A percentile compares a stretch with the other conserved stretches of the same genome.
Conservation (phyloP, 2,797 vertebrate genomes). For the Gambusia yucatana region DNA sequence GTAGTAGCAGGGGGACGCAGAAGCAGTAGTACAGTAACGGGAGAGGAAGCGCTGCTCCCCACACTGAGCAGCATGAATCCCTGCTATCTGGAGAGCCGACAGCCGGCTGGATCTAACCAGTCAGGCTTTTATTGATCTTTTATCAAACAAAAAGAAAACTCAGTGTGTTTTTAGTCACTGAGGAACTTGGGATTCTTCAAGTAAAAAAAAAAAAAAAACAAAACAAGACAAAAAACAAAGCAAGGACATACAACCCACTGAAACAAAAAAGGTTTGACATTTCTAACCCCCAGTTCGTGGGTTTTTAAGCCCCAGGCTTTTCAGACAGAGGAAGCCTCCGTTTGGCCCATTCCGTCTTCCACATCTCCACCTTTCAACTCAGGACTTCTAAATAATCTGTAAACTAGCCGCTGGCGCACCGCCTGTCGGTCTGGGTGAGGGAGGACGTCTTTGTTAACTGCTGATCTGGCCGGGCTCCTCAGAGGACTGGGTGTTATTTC, state of each 20-base stretch:
- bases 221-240: slow-evolving; percentile 32
- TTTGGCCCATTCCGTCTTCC: slow-evolving; percentile 31
- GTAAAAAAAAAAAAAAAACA: slow-evolving; percentile 38
- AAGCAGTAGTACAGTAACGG: slow-evolving; percentile 81
- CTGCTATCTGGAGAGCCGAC: slow-evolving; percentile 40
- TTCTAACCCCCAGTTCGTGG: slow-evolving; percentile 35
- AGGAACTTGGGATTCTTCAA: slow-evolving; percentile 66
- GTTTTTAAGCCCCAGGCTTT: slow-evolving; percentile 63
- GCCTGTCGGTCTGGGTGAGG: slow-evolving; percentile 48
- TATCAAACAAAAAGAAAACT: slow-evolving; percentile 37
- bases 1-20: slow-evolving; percentile 80
- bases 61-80: slow-evolving; percentile 54
- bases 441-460: slow-evolving; percentile 21
- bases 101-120: slow-evolving; percentile 48
- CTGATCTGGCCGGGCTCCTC: slow-evolving; percentile 56
- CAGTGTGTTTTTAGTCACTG: slow-evolving; percentile 39
- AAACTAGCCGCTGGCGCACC: slow-evolving; percentile 75
- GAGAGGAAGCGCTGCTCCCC: slow-evolving; percentile 44
- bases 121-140: slow-evolving; percentile 36
- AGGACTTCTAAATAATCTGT: slow-evolving; percentile 59
- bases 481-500: slow-evolving; percentile 22
- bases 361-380: slow-evolving; percentile 21
- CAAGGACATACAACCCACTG: slow-evolving; percentile 58
- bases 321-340: slow-evolving; percentile 22
- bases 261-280: slow-evolving; percentile 42